Base-by-base conservation (phyloP, 2,797 vertebrate species). In the Typhlichthys eigenmanni region DNA sequence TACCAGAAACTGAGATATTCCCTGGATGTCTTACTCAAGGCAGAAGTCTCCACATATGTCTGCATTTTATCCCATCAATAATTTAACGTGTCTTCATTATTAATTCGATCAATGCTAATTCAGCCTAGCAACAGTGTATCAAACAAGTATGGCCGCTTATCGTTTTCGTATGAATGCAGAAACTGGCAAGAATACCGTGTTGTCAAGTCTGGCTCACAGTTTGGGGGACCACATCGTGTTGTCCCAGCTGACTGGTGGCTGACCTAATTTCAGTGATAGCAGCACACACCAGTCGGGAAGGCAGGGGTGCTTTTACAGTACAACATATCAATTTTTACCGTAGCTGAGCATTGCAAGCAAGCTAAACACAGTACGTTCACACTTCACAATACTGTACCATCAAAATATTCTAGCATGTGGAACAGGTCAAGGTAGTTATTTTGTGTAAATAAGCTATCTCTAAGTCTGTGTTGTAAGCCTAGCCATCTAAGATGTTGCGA, bases 251-350 rank as follows among this genome's bases (percentile, higher is more conserved):
- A 73, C 73, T 78, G 66, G 32, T 24, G 17, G 55, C 62, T 86
- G 87, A 87, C 86, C 85, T 57, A 64, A 72, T 85, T 86, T 78
- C 74, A 55, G 64, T 48, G 64, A 67, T 63, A 62, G 65, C 61
- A 67, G 62, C 60, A 70, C 58, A 54, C 34, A 67, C 60, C 62
- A 66, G 68, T 66, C 43, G 62, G 65, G 55, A 64, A 60, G 64
- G 32, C 19, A 3, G 17, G 17, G 58, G 73, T 55, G 13, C 24
- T 13, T 2, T 19, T 16, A 10, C 13, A 24, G 2, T 13, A 46
- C 29, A 49, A 60, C 68, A 13, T 17, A 53, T 34, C 47, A 8
- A 5, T 56, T 68, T 64, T 54, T 49, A 74, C 77, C 68, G 53
- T 69, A 70, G 64, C 71, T 55, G 78, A 69, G 50, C 61, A 49